phyloP scores from a whole-genome alignment of 92 coral and sea anemone genomes.

The Montipora capitata region DNA sequence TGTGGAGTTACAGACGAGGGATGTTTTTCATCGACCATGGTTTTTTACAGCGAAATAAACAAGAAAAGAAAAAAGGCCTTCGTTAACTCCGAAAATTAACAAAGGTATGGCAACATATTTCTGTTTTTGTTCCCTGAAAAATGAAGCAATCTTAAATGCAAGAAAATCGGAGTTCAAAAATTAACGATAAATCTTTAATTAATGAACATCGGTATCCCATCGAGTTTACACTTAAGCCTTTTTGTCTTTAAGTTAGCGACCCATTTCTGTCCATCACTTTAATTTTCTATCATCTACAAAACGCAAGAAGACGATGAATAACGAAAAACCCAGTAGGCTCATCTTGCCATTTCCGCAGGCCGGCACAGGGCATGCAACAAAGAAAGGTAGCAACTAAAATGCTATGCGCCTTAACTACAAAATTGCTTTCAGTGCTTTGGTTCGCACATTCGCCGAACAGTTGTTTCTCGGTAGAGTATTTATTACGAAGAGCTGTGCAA shows the following conservation, averaged over 20 bases:
- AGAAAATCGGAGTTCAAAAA: background rate
- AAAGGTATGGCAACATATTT: conserved; percentile 17
- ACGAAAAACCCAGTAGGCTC: no score
- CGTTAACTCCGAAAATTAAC: background rate
- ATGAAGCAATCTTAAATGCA: background rate
- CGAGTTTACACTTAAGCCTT: background rate
- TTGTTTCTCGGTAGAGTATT: background rate
- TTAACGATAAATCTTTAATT: background rate
- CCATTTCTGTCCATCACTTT: no score
- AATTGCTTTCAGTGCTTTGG: background rate
- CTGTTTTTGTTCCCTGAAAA: background rate
- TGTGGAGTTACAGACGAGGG: background rate
- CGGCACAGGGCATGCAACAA: background rate
- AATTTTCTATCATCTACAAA: no score
- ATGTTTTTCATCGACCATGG: no score
- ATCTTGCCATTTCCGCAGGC: background rate
- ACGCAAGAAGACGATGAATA: no score
- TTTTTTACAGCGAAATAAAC: no score
- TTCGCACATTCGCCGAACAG: background rate
- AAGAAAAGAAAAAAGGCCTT: background rate
- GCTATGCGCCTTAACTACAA: background rate
- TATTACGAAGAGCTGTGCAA: background rate
- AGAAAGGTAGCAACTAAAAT: background rate
- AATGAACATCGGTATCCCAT: no score
- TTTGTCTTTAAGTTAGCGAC: no score